Evolutionary conservation across 2,888 invertebrate genomes (phyloP).

Genomic region (Mantis religiosa): DNA sequence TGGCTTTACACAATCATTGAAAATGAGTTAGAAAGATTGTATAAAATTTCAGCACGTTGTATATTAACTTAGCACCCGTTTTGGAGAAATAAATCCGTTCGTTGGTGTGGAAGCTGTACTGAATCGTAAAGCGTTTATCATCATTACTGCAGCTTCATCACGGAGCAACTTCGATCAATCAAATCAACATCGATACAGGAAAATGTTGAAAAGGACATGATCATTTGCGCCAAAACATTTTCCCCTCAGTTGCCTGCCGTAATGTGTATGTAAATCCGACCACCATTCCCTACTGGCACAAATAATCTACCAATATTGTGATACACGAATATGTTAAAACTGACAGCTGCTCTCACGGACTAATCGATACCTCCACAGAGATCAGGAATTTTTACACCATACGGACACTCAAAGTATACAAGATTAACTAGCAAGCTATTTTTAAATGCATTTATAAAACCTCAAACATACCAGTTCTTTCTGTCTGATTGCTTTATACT

Average conservation of each 20-base stretch:
- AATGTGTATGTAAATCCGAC: background rate
- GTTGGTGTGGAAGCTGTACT: background rate
- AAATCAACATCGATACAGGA: background rate
- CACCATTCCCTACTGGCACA: background rate
- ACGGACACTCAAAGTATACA: no score
- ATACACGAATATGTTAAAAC: background rate
- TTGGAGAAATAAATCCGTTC: background rate
- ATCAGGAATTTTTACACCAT: no score
- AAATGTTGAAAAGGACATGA: background rate
- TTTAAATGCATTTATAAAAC: no score
- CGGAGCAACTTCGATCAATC: background rate
- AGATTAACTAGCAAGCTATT: no score
- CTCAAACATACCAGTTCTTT: no score
- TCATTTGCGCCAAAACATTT: background rate
- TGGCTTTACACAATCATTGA: no score
- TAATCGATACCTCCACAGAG: no score
- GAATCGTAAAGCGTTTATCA: background rate
- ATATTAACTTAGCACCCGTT: no score
- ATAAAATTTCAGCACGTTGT: no score
- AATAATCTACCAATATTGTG: background rate
- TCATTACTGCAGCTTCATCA: background rate
- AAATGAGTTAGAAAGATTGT: no score
- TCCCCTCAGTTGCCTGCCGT: background rate
- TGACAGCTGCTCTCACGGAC: background rate
- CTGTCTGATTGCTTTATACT: no score